Evolutionary conservation across 2,797 vertebrate genomes (phyloP), one percentile per base, ranked within the genome.

Genomic region (Eidolon dupreanum): DNA sequence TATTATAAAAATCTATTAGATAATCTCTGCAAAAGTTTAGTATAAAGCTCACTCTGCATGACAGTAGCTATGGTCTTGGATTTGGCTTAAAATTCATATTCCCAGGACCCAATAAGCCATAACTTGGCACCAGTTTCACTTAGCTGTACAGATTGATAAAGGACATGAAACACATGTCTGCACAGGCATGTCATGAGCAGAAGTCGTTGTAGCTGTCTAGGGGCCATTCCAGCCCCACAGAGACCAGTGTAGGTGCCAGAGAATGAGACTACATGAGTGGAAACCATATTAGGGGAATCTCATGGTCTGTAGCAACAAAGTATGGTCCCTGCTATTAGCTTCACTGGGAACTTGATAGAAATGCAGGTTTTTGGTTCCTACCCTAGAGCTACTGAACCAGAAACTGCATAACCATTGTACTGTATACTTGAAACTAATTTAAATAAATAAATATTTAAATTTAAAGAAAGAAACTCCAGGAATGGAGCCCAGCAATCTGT

Each of bases 51-150:
- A 10, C 28, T 43, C 19, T 77, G 33, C 6, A 10, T 66, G 51
- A 86, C 70, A 33, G 36, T 66, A 84, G 15, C 8, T 75, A 0
- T 49, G 5, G 19, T 57, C 61, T 93, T 77, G 28, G 13, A 8
- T 95, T 90, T 93, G 65, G 33, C 33, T 93, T 74, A 73, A 82
- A 75, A 43, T 24, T 85, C 20, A 16, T 55, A 83, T 19, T 77
- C 66, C 16, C 24, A 51, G 88, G 71, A 66, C 22, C 31, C 16
- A 20, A 0, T 66, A 53, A 77, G 38, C 31, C 33, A 10, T 66
- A 86, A 68, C 15, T 31, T 59, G 63, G 2, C 13, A 46, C 31
- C 26, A 74, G 26, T 6, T 84, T 68, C 38, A 41, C 68, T 73
- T 82, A 74, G n/a, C n/a, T 73, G 0, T 51, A 3, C 10, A 28